Base-by-base conservation (phyloP, 1,140 invertebrate species). In the Zelostemma sp. region DNA sequence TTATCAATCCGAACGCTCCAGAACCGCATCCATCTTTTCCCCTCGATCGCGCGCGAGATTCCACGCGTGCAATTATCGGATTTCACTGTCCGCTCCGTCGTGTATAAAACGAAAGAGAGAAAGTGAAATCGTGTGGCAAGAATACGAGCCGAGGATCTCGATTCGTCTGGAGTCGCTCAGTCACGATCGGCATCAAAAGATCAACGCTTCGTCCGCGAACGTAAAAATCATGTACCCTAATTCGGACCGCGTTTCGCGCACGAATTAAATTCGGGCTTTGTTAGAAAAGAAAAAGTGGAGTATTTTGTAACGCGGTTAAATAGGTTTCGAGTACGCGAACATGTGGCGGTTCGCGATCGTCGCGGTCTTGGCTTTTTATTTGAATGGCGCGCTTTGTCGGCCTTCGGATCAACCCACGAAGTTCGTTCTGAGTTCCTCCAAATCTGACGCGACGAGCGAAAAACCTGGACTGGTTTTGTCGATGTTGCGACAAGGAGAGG, bases 81-180 rank as follows among this genome's bases (percentile, higher is more conserved):
- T 35, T n/a, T 35, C 33, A 35, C 33, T n/a, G 33, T 35, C 1
- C 33, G 28, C 55, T 50, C 51, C 40, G 40, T 38, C 48, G 17
- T 54, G 50, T 60, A 49, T 60, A 56, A 55, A 67, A 60, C 25
- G 53, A 60, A 56, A 6, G 33, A 67, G 64, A 67, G 64, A 67
- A 79, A 79, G 77, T 77, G 56, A 67, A 16, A n/a, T 17, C 41
- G 17, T 79, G 62, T 73, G 74, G 74, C 67, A 77, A 79, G 58
- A 66, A 14, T 3, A 48, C 58, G 15, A 25, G 18, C 18, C 58
- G 17, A 60, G 45, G 11, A 11, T 35, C 33, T 35, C 11, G 3
- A 9, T n/a, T 11, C 6, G n/a, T 6, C 33, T n/a, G 1, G 33
- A 35, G 33, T 35, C 11, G 43, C 51, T 67, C 50, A 50, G 55